Conservation (phyloP, 2,113 vertebrate species). For the Platichthys flesus region DNA sequence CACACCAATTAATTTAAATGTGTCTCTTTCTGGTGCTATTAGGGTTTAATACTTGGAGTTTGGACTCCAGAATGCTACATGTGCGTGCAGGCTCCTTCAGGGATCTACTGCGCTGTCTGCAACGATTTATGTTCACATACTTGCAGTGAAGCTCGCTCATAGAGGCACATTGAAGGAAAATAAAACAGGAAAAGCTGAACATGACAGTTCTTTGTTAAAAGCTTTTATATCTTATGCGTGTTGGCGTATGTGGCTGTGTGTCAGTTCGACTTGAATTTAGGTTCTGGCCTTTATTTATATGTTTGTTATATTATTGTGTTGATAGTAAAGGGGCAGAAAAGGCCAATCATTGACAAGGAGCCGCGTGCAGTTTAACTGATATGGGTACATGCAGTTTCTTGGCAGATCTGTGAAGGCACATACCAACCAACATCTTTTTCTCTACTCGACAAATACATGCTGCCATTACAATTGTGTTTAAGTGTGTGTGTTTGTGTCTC, state of each 20-base stretch:
- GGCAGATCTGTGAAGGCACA: no score
- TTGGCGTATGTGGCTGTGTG: no score
- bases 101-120: neutral
- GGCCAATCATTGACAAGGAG: no score
- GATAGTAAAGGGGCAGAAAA: neutral
- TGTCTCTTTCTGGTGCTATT: neutral
- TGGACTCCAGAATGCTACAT: neutral
- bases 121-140: neutral
- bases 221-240: no score
- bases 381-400: no score
- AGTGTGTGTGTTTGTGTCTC: conserved; percentile 15
- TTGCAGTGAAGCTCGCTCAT: neutral
- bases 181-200: no score
- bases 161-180: no score
- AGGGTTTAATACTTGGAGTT: neutral
- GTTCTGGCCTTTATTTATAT: neutral
- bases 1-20: neutral
- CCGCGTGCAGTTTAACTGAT: no score
- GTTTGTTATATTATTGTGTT: neutral
- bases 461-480: neutral
- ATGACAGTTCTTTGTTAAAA: no score
- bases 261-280: no score
- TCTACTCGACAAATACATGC: neutral
- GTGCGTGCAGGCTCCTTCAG: neutral
- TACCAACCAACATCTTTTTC: no score